Conservation (phyloP, 2,888 invertebrate species). For the Tipula unca region DNA sequence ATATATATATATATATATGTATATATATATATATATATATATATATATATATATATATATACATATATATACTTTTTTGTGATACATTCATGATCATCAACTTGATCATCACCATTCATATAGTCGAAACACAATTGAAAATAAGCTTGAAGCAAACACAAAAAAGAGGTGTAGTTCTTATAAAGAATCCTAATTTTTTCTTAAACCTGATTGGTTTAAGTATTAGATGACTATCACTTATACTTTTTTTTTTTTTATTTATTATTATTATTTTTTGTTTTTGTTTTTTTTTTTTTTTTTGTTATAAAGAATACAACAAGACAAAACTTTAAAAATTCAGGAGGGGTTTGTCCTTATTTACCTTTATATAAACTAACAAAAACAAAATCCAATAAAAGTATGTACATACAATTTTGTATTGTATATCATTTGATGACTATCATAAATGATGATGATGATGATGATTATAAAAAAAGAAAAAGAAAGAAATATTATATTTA, state of each 20-base stretch:
- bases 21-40: neutral
- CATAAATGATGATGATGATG: neutral
- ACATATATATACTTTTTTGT: neutral
- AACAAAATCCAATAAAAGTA: neutral
- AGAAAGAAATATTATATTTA: conserved; percentile 8
- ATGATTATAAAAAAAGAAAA: neutral
- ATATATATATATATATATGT: too few species aligned
- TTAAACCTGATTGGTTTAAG: conserved; percentile 8
- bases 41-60: neutral
- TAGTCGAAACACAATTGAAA: neutral
- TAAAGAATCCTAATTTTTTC: neutral
- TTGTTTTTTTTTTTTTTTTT: neutral
- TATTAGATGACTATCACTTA: conserved; percentile 14
- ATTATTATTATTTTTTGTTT: neutral
- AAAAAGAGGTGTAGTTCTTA: conserved; percentile 9
- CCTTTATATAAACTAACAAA: neutral
- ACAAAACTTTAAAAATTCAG: neutral
- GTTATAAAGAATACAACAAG: neutral
- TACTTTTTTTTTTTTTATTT: neutral
- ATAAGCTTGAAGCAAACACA: neutral
- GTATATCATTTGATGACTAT: neutral
- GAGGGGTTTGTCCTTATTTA: conserved; percentile 8
- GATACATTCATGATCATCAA: neutral
- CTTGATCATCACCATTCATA: neutral
- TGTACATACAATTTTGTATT: neutral